Evolutionary conservation across 2,113 vertebrate genomes (phyloP).

Genomic region (Gadus macrocephalus): DNA sequence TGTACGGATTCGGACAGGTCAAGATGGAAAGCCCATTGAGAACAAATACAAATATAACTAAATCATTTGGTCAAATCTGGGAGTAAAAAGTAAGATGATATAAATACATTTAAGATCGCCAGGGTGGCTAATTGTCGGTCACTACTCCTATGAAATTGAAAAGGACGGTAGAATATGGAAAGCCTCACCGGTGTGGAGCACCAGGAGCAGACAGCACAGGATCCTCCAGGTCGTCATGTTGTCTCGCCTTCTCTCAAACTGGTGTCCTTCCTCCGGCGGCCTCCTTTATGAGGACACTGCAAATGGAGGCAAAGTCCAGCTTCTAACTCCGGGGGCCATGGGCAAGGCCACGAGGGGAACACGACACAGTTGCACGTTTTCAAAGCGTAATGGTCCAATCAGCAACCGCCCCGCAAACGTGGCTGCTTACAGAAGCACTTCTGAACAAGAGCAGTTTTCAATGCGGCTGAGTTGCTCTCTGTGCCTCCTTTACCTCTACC

Average conservation of each 20-base stretch:
- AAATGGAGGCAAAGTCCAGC: slow-evolving; percentile 51
- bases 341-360: not conserved
- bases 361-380: too few species aligned
- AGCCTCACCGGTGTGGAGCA: slow-evolving; percentile 59
- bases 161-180: not conserved
- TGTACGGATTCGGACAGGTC: not conserved
- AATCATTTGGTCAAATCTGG: not conserved
- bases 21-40: not conserved
- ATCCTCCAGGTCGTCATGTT: slow-evolving; percentile 57
- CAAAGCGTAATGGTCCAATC: too few species aligned
- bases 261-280: slow-evolving; percentile 7
- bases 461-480: not conserved
- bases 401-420: not conserved
- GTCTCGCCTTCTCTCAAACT: not conserved
- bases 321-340: slow-evolving; percentile 30
- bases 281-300: slow-evolving; percentile 32
- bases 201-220: slow-evolving; percentile 44
- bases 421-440: not conserved
- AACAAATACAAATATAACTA: too few species aligned
- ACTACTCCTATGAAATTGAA: too few species aligned
- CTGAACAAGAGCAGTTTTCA: not conserved
- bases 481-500: slow-evolving; percentile 17
- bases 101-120: not conserved
- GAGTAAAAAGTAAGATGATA: not conserved
- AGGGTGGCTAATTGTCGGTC: too few species aligned